Conservation (phyloP, 2,113 vertebrate species). For the Rhinoptilus africanus region DNA sequence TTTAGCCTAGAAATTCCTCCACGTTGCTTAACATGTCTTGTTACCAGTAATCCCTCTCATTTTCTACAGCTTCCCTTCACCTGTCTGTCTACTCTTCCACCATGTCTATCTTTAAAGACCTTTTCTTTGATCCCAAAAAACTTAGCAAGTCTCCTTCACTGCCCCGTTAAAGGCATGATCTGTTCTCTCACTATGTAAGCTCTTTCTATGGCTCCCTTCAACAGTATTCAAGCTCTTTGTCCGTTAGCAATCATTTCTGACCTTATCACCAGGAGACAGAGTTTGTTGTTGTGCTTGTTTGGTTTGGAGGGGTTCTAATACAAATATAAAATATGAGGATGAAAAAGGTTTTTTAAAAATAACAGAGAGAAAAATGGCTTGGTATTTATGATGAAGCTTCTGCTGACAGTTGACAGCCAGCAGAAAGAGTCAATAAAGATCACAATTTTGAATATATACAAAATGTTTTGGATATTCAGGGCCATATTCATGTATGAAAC, state of each 20-base stretch:
- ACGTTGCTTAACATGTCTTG: background rate
- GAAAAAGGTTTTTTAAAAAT: background rate
- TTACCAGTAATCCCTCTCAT: background rate
- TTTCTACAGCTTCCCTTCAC: background rate
- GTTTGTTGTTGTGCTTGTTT: background rate
- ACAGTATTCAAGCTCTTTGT: background rate
- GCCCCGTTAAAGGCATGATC: background rate
- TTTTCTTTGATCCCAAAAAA: background rate
- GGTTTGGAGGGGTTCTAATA: background rate
- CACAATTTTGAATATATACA: background rate
- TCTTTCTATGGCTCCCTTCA: background rate
- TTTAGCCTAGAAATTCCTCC: background rate
- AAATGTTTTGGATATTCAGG: background rate
- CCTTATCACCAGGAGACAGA: background rate
- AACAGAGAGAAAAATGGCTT: background rate
- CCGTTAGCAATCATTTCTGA: background rate
- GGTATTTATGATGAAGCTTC: background rate
- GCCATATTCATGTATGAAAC: background rate
- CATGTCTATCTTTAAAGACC: background rate
- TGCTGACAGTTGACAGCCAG: background rate
- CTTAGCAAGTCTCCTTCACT: background rate
- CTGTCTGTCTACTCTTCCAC: background rate
- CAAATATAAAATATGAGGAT: background rate
- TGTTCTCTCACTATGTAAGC: background rate
- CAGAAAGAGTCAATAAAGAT: background rate